phyloP scores from a whole-genome alignment of 1,140 invertebrate genomes.

The Cydia strobilella region DNA sequence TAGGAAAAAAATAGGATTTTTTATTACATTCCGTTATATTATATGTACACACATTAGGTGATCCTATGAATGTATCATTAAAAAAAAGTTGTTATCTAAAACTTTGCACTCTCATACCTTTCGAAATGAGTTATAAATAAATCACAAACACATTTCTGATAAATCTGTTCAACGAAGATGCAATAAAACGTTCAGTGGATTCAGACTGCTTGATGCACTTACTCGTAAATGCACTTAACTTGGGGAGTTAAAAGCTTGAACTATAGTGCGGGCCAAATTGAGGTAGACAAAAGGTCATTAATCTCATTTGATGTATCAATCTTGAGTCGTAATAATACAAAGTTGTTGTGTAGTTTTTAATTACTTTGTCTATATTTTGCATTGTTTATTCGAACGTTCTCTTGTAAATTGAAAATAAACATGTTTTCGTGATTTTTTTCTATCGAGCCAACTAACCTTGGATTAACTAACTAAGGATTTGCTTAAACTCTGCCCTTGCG shows the following conservation, averaged over 20 bases:
- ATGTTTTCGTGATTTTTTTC: no score
- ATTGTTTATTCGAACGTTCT: not conserved
- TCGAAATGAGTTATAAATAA: conserved; percentile 37
- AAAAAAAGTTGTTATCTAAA: not conserved
- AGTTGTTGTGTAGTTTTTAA: not conserved
- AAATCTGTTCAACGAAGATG: conserved; percentile 50
- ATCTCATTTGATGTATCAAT: not conserved
- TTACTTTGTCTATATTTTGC: not conserved
- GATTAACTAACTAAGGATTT: no score
- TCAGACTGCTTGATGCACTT: conserved; percentile 55
- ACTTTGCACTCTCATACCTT: not conserved
- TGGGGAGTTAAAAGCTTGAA: conserved; percentile 62
- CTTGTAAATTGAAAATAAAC: no score
- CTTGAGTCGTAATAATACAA: not conserved
- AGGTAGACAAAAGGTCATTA: conserved; percentile 16
- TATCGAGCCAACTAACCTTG: no score
- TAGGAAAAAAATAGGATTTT: no score
- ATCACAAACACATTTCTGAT: conserved; percentile 48
- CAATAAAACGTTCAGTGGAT: conserved; percentile 66
- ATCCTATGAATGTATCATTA: not conserved
- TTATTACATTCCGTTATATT: no score
- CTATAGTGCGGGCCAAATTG: conserved; percentile 10
- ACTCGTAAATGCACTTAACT: conserved; percentile 75
- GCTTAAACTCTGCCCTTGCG: no score
- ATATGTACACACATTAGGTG: no score